Conservation (phyloP, 2,797 vertebrate species). For the Hippocampus kuda region DNA sequence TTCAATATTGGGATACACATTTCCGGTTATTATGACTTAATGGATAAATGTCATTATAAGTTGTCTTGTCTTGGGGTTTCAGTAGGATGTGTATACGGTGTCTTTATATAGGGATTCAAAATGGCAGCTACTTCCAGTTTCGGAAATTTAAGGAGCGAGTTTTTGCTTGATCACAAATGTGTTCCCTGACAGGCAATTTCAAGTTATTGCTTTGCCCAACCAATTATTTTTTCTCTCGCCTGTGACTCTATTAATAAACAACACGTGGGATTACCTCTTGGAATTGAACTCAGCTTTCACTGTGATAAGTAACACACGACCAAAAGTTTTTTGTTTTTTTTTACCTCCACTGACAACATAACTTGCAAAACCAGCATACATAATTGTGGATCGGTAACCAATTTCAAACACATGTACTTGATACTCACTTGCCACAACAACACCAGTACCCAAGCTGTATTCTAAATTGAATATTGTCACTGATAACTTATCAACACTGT, state of each 20-base stretch:
- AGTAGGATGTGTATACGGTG: background rate
- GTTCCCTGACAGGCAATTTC: conserved; percentile 10
- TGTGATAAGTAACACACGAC: background rate
- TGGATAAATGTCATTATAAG: background rate
- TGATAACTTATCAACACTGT: background rate
- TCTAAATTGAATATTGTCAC: background rate
- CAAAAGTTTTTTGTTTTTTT: too few species aligned
- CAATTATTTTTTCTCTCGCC: background rate
- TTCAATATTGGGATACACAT: conserved; percentile 12
- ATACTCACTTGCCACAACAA: background rate
- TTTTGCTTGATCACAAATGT: conserved; percentile 17
- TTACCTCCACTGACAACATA: too few species aligned
- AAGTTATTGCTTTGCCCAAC: background rate
- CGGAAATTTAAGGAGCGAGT: background rate
- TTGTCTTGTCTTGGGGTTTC: background rate
- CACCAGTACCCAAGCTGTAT: background rate
- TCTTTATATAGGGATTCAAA: conserved; percentile 5
- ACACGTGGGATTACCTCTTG: background rate
- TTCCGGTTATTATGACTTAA: background rate
- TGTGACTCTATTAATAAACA: conserved; percentile 1
- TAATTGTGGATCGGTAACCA: background rate
- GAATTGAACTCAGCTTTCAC: background rate
- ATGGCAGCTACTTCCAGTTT: conserved; percentile 53
- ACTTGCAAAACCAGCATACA: background rate
- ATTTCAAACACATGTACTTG: background rate